Evolutionary conservation across 2,888 invertebrate genomes (phyloP), one percentile per base, ranked within the genome.

Genomic region (Tetragnatha montana): DNA sequence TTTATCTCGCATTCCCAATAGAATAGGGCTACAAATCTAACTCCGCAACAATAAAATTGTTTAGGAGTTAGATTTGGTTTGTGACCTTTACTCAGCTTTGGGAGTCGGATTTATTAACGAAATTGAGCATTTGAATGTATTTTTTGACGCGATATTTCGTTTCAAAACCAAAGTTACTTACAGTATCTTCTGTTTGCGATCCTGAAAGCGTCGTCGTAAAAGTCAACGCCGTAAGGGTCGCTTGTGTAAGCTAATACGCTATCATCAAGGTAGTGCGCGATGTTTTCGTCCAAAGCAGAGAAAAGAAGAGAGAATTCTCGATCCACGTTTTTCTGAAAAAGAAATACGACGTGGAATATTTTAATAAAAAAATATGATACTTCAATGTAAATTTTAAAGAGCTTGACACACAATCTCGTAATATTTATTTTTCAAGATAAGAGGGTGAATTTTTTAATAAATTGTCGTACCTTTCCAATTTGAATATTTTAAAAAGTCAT

Each of bases 211-310:
- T 71, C 75, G 50, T 92, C 91, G 17, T 91, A 88, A 35, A 82
- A 86, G 60, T 91, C 83, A 0, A 91, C 83, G 17, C 86, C 86
- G 12, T 89, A 89, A 8, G 91, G 87, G 69, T 89, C 91, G 0
- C 92, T 91, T 0, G 92, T 91, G 74, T 92, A 92, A 8, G 89
- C 91, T 35, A 89, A 69, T 17, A 92, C 92, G 83, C 92, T 93
- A 70, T 93, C 92, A 35, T 92, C 90, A 6, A 93, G 88, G 87
- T 93, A 93, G 91, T 92, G 92, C 82, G 92, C 92, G 19, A 91
- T 81, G 80, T 92, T 92, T 90, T 93, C 93, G 75, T 93, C 92
- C 19, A 92, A 91, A 8, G 93, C 92, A 76, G 91, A 89, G 91
- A 92, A 93, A 6, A 92, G 83, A 3, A 93, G 50, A 8, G 92